phyloP scores from a whole-genome alignment of 2,113 vertebrate genomes.

The Gymnocephalus cernua region DNA sequence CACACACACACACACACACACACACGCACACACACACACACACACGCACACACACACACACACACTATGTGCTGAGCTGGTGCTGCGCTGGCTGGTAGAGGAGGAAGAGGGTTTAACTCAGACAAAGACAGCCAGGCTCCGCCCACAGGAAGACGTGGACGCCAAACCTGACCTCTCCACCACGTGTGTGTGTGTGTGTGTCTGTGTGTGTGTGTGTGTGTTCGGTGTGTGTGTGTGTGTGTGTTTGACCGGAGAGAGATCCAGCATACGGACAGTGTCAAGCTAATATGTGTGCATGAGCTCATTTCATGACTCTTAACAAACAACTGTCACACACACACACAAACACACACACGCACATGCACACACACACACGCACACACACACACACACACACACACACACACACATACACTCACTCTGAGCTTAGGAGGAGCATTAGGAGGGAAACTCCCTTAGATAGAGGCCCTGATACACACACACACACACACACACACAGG shows the following conservation, averaged over 20 bases:
- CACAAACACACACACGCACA: slow-evolving; percentile 17
- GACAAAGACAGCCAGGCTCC: slow-evolving; percentile 65
- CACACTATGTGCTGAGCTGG: slow-evolving; percentile 71
- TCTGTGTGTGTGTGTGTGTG: neutral
- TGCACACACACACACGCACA: slow-evolving; percentile 10
- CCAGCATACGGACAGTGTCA: slow-evolving; percentile 45
- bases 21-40: neutral
- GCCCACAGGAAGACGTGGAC: slow-evolving; percentile 61
- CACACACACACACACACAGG: slow-evolving; percentile 33
- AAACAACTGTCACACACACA: slow-evolving; percentile 9
- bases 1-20: slow-evolving; percentile 13
- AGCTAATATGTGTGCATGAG: slow-evolving; percentile 52
- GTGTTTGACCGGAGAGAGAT: neutral
- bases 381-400: slow-evolving; percentile 22
- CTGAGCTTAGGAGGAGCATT: slow-evolving; percentile 24
- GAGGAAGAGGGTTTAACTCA: slow-evolving; percentile 72
- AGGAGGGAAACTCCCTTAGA: slow-evolving; percentile 61
- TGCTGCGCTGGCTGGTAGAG: slow-evolving; percentile 63
- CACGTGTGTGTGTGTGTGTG: slow-evolving; percentile 35
- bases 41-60: neutral
- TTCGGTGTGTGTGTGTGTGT: slow-evolving; percentile 32
- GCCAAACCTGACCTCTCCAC: slow-evolving; percentile 29
- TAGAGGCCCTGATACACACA: slow-evolving; percentile 46
- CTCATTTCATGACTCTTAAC: slow-evolving; percentile 53
- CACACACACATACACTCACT: slow-evolving; percentile 23